These are phyloP conservation scores for Pristionchus arcanus DNA, from an alignment of 2,888 invertebrate genomes.

Conservation along the genomic window DNA sequence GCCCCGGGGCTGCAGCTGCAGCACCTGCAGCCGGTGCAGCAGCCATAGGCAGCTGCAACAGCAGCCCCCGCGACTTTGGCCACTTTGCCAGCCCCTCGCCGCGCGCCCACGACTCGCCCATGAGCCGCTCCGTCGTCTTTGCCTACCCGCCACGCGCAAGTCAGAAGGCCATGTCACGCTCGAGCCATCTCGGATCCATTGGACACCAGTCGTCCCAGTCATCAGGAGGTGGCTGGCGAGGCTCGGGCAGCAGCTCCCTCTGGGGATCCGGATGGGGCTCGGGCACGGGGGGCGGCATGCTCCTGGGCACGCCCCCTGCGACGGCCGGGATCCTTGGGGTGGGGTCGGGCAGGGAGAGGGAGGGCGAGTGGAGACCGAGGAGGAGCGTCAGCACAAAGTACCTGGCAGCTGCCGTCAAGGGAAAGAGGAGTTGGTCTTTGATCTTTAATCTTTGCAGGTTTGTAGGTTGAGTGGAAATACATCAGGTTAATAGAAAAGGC, in stretches of 20 bases:
- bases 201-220: neutral
- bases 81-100: constrained; percentile 50
- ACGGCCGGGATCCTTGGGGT: neutral
- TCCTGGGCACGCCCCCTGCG: neutral
- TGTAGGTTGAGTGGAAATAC: neutral
- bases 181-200: neutral
- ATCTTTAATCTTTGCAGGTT: constrained; percentile 38
- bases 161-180: neutral
- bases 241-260: neutral
- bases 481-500: neutral
- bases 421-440: constrained; percentile 55
- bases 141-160: constrained; percentile 15
- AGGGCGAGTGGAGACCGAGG: constrained; percentile 51
- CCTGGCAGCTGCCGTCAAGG: neutral
- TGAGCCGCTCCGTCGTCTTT: constrained; percentile 37
- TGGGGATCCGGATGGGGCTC: constrained; percentile 36
- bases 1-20: neutral
- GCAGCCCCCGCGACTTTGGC: neutral
- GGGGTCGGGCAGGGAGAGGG: neutral
- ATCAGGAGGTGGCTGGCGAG: neutral
- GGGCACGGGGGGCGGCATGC: neutral
- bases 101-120: neutral
- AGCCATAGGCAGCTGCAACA: neutral
- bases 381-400: constrained; percentile 54
- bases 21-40: neutral